Conservation (phyloP, 2,797 vertebrate species). For the Acanthornis magna region DNA sequence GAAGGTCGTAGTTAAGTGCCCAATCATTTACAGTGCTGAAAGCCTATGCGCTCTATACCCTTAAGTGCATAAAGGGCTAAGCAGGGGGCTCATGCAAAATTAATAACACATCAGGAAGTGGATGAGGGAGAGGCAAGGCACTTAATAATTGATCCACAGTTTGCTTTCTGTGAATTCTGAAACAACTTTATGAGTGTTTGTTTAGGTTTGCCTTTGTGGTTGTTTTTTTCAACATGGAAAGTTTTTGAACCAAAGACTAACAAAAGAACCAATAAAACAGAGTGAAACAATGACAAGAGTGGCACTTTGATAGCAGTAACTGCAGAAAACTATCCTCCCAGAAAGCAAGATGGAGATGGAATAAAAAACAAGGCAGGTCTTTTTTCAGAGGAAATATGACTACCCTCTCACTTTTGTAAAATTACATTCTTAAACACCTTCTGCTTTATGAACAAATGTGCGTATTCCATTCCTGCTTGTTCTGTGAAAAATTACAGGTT, state of each 20-base stretch:
- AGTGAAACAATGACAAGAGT: neutral
- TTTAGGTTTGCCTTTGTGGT: neutral
- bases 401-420: neutral
- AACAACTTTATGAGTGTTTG: neutral
- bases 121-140: neutral
- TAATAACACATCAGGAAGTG: constrained; percentile 26
- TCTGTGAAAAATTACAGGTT: neutral
- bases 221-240: neutral
- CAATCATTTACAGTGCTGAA: neutral
- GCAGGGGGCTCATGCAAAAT: constrained; percentile 50
- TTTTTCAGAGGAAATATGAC: neutral
- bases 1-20: neutral
- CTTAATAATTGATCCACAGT: constrained; percentile 30
- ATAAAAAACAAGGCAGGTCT: neutral
- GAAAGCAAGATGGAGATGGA: neutral
- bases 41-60: neutral
- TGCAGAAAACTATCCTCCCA: neutral
- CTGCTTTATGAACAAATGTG: neutral
- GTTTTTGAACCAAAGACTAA: neutral
- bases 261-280: neutral
- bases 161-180: neutral
- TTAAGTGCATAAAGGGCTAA: neutral
- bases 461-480: neutral
- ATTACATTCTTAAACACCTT: neutral
- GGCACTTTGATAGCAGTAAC: neutral